Conservation (phyloP, 1,140 invertebrate genomes). For the Cheumatopsyche charites region DNA sequence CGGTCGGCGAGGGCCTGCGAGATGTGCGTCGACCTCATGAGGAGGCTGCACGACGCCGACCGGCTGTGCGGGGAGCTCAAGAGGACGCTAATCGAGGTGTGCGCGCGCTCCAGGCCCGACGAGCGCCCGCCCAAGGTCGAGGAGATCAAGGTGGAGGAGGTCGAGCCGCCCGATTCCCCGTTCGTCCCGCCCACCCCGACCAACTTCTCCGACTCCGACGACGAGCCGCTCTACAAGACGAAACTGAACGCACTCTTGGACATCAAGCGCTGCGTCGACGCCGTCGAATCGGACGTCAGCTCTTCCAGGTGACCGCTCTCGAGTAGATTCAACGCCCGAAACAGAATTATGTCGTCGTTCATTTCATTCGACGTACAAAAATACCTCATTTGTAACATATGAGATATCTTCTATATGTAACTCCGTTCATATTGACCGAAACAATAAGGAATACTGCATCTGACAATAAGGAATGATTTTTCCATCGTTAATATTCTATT, state of each 20-base stretch:
- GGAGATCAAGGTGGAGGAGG: background rate
- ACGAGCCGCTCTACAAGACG: constrained; percentile 55
- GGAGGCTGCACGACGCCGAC: constrained; percentile 14
- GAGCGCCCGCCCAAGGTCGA: background rate
- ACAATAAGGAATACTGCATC: too few relatives aligned
- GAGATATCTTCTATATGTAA: too few relatives aligned
- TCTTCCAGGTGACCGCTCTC: too few relatives aligned
- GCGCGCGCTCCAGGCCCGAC: background rate
- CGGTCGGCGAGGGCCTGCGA: background rate
- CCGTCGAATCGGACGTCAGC: background rate
- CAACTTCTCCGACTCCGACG: constrained; percentile 53
- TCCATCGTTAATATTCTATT: too few relatives aligned
- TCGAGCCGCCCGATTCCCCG: background rate
- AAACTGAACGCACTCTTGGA: constrained; percentile 37
- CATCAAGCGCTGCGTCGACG: background rate
- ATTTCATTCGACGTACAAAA: background rate
- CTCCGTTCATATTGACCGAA: too few relatives aligned
- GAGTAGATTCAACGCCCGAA: too few relatives aligned
- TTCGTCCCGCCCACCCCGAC: background rate
- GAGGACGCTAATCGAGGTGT: background rate
- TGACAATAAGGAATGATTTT: too few relatives aligned
- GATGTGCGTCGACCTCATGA: background rate
- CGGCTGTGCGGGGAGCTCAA: background rate
- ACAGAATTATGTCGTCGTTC: background rate
- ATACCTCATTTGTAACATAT: background rate